phyloP scores from a whole-genome alignment of 2,797 vertebrate species.

The Chelmon rostratus region DNA sequence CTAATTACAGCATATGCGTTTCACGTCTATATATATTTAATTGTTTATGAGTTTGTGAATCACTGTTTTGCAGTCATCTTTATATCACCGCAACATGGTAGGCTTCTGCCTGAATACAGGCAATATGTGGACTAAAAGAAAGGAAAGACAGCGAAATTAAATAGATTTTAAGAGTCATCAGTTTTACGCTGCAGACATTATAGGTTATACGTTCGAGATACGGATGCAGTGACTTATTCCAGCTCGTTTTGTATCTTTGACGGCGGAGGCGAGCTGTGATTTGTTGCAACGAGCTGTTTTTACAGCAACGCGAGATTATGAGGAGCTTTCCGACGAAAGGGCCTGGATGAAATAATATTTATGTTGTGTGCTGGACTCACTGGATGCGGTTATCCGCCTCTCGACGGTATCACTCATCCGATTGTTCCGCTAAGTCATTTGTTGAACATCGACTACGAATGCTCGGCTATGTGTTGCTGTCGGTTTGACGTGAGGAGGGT shows the following conservation, averaged over 20 bases:
- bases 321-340: conserved; percentile 3
- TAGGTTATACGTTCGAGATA: not conserved
- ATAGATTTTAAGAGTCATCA: not conserved
- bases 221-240: not conserved
- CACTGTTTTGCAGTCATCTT: not conserved
- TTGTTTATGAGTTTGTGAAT: not conserved
- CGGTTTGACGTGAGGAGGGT: conserved; percentile 66
- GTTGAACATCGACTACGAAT: conserved; percentile 30
- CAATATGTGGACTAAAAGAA: not conserved
- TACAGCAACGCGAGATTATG: conserved; percentile 72
- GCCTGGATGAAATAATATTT: conserved; percentile 45
- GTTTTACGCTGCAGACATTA: not conserved
- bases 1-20: accelerated
- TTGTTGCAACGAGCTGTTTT: conserved; percentile 48
- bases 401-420: not conserved
- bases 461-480: conserved; percentile 63
- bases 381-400: conserved; percentile 8
- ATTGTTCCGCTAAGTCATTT: conserved; percentile 2
- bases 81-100: accelerated
- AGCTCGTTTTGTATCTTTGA: not conserved
- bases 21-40: accelerated
- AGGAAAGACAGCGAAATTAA: not conserved
- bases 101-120: not conserved
- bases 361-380: conserved; percentile 23
- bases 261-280: conserved; percentile 57